Base-by-base conservation (phyloP, 2,888 invertebrate genomes). In the Actias luna region DNA sequence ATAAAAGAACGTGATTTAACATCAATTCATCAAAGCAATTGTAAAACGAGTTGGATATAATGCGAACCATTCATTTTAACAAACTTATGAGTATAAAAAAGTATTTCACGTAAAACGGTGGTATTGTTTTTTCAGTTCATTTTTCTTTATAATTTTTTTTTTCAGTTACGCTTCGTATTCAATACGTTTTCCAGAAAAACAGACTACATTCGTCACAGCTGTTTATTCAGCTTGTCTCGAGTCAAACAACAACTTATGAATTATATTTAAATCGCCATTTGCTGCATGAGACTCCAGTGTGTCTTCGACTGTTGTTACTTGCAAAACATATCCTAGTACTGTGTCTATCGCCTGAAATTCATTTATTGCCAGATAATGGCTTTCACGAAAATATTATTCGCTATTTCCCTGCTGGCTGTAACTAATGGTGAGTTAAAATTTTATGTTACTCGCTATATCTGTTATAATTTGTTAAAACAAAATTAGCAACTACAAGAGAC, bases 151-250 rank as follows among this genome's bases (percentile, higher is more conserved):
- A 33, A 58, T 64, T 50, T 46, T 67, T 61, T 70, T 62, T 74
- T 75, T 69, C 74, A 75, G 72, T 60, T 55, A 50, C 50, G 8
- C 31, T 42, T 27, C 58, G 29, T 61, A 64, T 65, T 66, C 60
- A 70, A 72, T 61, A 65, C 61, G 58, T 64, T 68, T 64, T 39
- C 57, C 59, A 72, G 77, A 72, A 72, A 77, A 72, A 65, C 68
- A 66, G 73, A 61, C 66, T 65, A 39, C 69, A 83, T 85, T 87
- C 72, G 87, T 76, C 76, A 75, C 78, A 79, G 25, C 63, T 88
- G 72, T 90, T 88, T 88, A 69, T 67, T 80, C 90, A 91, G 86
- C 80, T 85, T 80, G 78, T 67, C 63, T 46, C 62, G 58, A 63
- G 65, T 65, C 64, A 74, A 81, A 83, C 76, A 85, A 84, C 79